Base-by-base conservation (phyloP, 2,888 invertebrate species). In the Eucera pruinosa region DNA sequence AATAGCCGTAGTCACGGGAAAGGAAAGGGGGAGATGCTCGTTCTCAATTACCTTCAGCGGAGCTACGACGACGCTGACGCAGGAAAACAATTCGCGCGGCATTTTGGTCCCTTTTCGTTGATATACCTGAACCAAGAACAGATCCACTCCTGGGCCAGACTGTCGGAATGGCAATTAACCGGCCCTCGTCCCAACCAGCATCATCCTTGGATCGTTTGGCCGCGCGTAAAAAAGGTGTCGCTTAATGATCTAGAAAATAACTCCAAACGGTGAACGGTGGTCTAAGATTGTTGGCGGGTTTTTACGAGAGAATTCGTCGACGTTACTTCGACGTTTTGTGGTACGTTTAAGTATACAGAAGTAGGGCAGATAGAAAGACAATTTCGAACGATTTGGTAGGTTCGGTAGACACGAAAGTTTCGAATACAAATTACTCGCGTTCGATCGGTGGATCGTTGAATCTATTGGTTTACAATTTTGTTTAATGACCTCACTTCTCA, bases 1-100 rank as follows among this genome's bases (percentile, higher is more conserved):
- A 91, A 91, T 87, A 85, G 87, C 81, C 78, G 80, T 72, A 52
- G 54, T 45, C 69, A 60, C 33, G 70, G 57, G 39, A 60, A 20
- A 20, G 33, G 13, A 33, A 33, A 33, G 33, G 33, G 5, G 27
- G 30, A 66, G 66, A n/a, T 5, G 66, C 70, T 77, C 72, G 76
- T 76, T 84, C 81, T 84, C 83, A 83, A 87, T 89, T 86, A 85
- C 79, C 64, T 27, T 39, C 9, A n/a, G 65, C 68, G 72, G 58
- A 13, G n/a, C n/a, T n/a, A n/a, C 36, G 25, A 61, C 39, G 50
- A 41, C 45, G 55, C 61, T 61, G 65, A 47, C 9, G 45, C 72
- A 74, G 71, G 55, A 67, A 81, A 71, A 85, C 81, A 81, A 78
- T 85, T 83, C 68, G 71, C 75, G 55, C 57, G 74, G 52, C 33